These are phyloP conservation scores for Myotis brandtii DNA, from an alignment of 2,113 vertebrate genomes.

Conservation along the genomic window DNA sequence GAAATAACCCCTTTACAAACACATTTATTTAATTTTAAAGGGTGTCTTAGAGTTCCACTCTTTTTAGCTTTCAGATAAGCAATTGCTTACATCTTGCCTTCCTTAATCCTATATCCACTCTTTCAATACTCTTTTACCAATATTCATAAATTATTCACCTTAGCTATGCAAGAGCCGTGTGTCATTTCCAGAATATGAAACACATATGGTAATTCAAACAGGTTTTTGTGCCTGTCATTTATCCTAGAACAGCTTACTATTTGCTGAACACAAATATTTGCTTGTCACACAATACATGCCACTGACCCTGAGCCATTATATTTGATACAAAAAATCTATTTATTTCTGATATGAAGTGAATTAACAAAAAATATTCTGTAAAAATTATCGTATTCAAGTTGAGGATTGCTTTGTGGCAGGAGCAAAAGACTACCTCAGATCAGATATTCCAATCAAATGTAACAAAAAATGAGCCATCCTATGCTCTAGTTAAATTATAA, in stretches of 20 bases:
- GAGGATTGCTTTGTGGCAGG: background rate
- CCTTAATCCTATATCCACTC: background rate
- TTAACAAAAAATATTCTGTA: background rate
- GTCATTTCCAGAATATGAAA: conserved; percentile 58
- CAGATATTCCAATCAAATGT: background rate
- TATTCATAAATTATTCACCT: conserved; percentile 52
- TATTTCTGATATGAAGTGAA: conserved; percentile 39
- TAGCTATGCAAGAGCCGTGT: background rate
- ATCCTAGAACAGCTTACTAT: background rate
- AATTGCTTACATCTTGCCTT: background rate
- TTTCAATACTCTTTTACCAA: background rate
- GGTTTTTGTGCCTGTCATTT: conserved; percentile 29
- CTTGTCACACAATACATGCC: background rate
- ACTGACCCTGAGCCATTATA: background rate
- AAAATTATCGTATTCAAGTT: conserved; percentile 19
- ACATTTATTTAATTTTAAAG: conserved; percentile 48
- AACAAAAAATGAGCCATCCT: background rate
- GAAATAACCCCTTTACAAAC: conserved; percentile 23
- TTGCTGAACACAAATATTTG: conserved; percentile 43
- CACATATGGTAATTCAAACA: background rate
- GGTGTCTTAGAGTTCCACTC: background rate
- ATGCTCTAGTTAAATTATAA: conserved; percentile 6
- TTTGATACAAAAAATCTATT: conserved; percentile 9
- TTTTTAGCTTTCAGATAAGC: background rate
- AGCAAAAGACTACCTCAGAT: conserved; percentile 12